Evolutionary conservation across 2,888 invertebrate genomes (phyloP), one percentile per base, ranked within the genome.

Genomic region (Chloromyia formosa): DNA sequence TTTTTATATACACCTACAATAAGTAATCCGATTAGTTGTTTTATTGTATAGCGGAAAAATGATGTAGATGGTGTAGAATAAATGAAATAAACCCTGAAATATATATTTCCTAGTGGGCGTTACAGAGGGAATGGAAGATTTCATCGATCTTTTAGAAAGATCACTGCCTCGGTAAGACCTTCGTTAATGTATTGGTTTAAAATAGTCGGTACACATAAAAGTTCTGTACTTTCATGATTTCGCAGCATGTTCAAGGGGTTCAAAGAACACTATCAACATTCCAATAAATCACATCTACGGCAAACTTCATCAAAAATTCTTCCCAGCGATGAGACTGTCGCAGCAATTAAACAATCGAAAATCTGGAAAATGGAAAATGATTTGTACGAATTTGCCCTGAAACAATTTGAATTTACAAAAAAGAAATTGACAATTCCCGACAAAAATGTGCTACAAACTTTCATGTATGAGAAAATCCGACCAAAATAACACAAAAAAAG

Each of bases 281-380:
- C 96, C 87, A 94, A 95, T 81, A 97, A 96, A 83, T 95, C 97
- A 0, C 98, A 98, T 86, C 87, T 99, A 72, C 88, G 98, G 77
- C 94, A 94, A 83, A 99, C 98, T 0, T 93, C 93, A 75, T 94
- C 95, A 79, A 99, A 99, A 86, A 88, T 93, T 74, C 87, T 91
- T 75, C 97, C 97, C 0, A 91, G 90, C 54, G 89, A 90, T 35
- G 89, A 91, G 78, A 97, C 98, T 0, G 86, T 97, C 23, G 89
- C 90, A 40, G 90, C 89, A 82, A 95, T 98, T 80, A 92, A 94
- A 83, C 89, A 92, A 79, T 94, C 96, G 0, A 87, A 88, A 53
- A 89, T 97, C 0, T 98, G 97, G 97, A 93, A 93, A 85, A 95
- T 98, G 95, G 97, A 98, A 83, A 95, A 96, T 82, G 96, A 97